Evolutionary conservation across 2,888 invertebrate species (phyloP), one percentile per base, ranked within the genome.

Genomic region (Dasypogon diadema): DNA sequence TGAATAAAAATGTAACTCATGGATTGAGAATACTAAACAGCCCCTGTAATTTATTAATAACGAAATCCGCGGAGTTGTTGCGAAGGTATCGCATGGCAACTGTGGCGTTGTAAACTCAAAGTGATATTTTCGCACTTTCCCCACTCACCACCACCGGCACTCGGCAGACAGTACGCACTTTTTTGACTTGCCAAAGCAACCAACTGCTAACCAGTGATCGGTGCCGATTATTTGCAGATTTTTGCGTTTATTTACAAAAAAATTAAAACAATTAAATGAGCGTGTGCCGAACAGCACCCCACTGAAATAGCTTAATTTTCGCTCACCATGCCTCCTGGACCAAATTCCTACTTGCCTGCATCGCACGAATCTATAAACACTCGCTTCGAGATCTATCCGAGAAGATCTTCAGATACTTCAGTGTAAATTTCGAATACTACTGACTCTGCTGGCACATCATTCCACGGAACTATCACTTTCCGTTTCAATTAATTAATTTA

Each of bases 401-500:
- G 42, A 12, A 42, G 2, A 42, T 3, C 2, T 12, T n/a, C n/a
- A n/a, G n/a, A n/a, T n/a, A n/a, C n/a, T n/a, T n/a, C n/a, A n/a
- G n/a, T n/a, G n/a, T n/a, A n/a, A n/a, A n/a, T n/a, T n/a, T n/a
- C n/a, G n/a, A n/a, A n/a, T n/a, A n/a, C n/a, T n/a, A n/a, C n/a
- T n/a, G n/a, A n/a, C n/a, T n/a, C n/a, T n/a, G n/a, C n/a, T n/a
- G n/a, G n/a, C n/a, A n/a, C n/a, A n/a, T n/a, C n/a, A n/a, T n/a
- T n/a, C n/a, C n/a, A n/a, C n/a, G n/a, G 12, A 12, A 42, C n/a
- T 42, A 6, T 42, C n/a, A 12, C n/a, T 12, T 48, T 48, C 48
- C 26, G 22, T 6, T 65, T 65, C 24, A 48, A 65, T 65, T 65
- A 65, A 65, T 65, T 65, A 65, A 22, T 65, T 65, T 65, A 65